Evolutionary conservation across 1,140 invertebrate species (phyloP), one percentile per base, ranked within the genome.

Genomic region (Hylaeus volcanicus): DNA sequence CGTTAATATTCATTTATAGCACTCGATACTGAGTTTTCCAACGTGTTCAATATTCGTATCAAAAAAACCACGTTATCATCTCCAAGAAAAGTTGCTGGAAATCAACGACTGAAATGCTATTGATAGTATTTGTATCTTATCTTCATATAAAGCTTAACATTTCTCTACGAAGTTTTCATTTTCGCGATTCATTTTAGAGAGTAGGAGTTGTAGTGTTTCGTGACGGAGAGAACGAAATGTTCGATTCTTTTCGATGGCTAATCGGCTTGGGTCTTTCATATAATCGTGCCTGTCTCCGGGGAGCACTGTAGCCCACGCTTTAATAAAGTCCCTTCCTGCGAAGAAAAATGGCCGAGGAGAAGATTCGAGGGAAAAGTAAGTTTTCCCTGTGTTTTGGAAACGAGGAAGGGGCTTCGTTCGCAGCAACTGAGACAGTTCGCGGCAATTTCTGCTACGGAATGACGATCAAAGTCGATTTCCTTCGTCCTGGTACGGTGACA

Each of bases 381-480:
- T 83, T 86, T 83, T 77, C 78, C 58, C 14, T 26, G 2, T 66
- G 58, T 58, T 68, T 68, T 48, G 15, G 69, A 51, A 58, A 45
- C 15, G 56, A 65, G 11, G 39, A 65, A 39, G 61, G 39, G 14
- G 14, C 41, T 39, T 51, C 56, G 63, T 43, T 60, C 70, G 73
- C 64, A n/a, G 26, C 26, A 26, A 26, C 26, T 26, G 26, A 26
- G 26, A 26, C 26, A 26, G 26, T 26, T 26, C 26, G 26, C 26
- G 26, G 84, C 74, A 72, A 82, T 83, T 72, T 80, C 60, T 61
- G 26, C 56, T 55, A 61, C 9, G 84, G 48, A 79, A 83, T 60
- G 74, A 76, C 45, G 81, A 86, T 86, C 68, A 80, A 86, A 83
- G 76, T 73, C 63, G 64, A 78, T 79, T 86, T 85, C 26, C 69